Conservation (phyloP, 2,888 invertebrate genomes). For the Drosophila anomalata region DNA sequence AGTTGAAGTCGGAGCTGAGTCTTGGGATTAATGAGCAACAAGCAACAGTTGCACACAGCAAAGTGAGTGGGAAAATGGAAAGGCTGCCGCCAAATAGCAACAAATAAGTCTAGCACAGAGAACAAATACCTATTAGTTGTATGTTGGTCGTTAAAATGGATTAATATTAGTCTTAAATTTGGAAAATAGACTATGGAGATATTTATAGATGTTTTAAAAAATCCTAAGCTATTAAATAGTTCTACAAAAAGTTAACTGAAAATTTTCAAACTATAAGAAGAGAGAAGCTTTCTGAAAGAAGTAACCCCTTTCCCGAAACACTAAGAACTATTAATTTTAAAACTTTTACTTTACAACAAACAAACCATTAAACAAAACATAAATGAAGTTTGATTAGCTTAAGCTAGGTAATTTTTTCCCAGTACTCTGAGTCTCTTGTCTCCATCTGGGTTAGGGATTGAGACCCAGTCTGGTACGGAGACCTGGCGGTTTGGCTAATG, state of each 20-base stretch:
- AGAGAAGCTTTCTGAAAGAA: too few relatives aligned
- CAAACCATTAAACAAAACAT: conserved; percentile 25
- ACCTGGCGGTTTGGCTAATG: conserved; percentile 62
- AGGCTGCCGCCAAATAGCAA: conserved; percentile 38
- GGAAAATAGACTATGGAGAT: too few relatives aligned
- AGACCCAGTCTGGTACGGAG: conserved; percentile 40
- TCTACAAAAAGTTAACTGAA: too few relatives aligned
- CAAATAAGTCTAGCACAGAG: conserved; percentile 44
- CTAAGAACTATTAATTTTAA: background rate
- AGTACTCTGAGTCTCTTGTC: conserved; percentile 28
- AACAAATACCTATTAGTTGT: background rate
- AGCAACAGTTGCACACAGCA: conserved; percentile 51
- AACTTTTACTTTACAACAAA: background rate
- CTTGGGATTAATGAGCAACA: conserved; percentile 75
- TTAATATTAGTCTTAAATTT: too few relatives aligned
- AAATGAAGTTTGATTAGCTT: conserved; percentile 31
- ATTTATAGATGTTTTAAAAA: too few relatives aligned
- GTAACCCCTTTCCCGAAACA: too few relatives aligned
- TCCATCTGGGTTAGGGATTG: conserved; percentile 20
- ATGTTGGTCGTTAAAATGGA: background rate
- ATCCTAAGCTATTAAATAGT: too few relatives aligned
- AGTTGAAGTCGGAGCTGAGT: conserved; percentile 50
- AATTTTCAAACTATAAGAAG: too few relatives aligned
- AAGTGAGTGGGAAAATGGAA: conserved; percentile 57
- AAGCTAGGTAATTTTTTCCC: conserved; percentile 7